Base-by-base conservation (phyloP, 2,797 vertebrate genomes). In the Acipenser ruthenus region DNA sequence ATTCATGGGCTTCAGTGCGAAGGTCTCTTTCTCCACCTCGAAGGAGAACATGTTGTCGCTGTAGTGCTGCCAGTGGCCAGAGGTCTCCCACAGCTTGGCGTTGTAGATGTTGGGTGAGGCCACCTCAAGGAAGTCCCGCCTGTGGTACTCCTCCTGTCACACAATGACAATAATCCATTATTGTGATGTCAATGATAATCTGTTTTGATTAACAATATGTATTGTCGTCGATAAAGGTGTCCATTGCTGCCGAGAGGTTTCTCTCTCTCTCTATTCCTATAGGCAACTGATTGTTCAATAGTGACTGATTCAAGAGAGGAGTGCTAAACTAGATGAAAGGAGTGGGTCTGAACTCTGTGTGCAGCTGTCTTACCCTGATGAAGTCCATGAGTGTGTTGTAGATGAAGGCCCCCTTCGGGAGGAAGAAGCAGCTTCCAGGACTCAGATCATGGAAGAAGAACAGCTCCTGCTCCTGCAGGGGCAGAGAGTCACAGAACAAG, bases 401-500 rank as follows among this genome's bases (percentile, higher is more conserved):
- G 79, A 99, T 81, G 81, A 89, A 90, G 69, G 95, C 92, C 62
- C 96, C 96, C 9, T 88, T 88, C 0, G 95, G 96, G 64, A 98
- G 85, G 70, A 99, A 97, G 77, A 98, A 99, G 68, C 95, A 98
- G 73, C 95, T 98, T 68, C 96, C 96, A 0, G 95, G 96, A 77
- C 96, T 98, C 77, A 99, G 79, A 65, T 98, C 94, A 1, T 98
- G 96, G 76, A 99, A 99, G 78, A 98, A 99, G 83, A 97, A 99
- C 66, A 99, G 90, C 50, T 98, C 95, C 72, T 99, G 95, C 50
- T 97, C 95, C 95, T 98, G 78, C 48, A 75, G 23, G 23, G 23
- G 23, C 23, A 37, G 23, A 37, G 23, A 37, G 3, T 37, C 23
- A 37, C 23, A 37, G 23, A 37, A 37, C 23, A 37, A 37, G 4